Evolutionary conservation across 1,140 invertebrate species (phyloP).

Genomic region (Vollenhovia emeryi): DNA sequence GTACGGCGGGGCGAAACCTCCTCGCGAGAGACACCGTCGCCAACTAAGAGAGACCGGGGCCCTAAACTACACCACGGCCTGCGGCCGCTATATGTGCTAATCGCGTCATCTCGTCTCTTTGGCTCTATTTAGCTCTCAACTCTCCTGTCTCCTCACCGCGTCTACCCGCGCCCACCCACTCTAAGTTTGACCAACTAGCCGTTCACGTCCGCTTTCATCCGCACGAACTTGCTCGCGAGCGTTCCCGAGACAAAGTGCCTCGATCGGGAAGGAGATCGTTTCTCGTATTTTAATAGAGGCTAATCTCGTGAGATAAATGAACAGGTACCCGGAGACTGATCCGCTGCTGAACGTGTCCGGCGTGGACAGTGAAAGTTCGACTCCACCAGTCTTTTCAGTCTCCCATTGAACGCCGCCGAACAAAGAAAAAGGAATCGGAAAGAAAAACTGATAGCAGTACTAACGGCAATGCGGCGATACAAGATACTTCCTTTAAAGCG

Average conservation of each 20-base stretch:
- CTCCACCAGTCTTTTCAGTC: not conserved
- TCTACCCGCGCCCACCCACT: not conserved
- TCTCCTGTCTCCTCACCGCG: constrained; percentile 5
- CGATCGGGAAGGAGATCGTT: not conserved
- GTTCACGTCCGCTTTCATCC: no score
- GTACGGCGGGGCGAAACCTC: constrained; percentile 66
- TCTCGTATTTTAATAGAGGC: not conserved
- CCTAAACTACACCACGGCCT: constrained; percentile 52
- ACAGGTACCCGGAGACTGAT: not conserved
- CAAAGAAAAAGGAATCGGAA: not conserved
- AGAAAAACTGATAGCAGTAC: not conserved
- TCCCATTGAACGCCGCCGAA: not conserved
- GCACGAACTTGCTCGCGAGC: not conserved
- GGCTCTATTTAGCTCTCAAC: constrained; percentile 52
- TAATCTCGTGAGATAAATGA: not conserved
- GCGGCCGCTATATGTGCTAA: constrained; percentile 33
- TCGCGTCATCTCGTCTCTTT: constrained; percentile 52
- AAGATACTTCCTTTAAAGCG: not conserved
- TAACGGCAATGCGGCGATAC: not conserved
- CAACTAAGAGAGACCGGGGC: constrained; percentile 73
- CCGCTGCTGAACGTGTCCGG: not conserved
- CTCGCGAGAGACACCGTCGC: constrained; percentile 82
- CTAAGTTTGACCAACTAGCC: constrained; percentile 35
- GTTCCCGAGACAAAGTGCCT: not conserved
- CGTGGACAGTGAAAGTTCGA: not conserved